Evolutionary conservation across 1,140 invertebrate species (phyloP).

Genomic region (Neodiprion virginianus): DNA sequence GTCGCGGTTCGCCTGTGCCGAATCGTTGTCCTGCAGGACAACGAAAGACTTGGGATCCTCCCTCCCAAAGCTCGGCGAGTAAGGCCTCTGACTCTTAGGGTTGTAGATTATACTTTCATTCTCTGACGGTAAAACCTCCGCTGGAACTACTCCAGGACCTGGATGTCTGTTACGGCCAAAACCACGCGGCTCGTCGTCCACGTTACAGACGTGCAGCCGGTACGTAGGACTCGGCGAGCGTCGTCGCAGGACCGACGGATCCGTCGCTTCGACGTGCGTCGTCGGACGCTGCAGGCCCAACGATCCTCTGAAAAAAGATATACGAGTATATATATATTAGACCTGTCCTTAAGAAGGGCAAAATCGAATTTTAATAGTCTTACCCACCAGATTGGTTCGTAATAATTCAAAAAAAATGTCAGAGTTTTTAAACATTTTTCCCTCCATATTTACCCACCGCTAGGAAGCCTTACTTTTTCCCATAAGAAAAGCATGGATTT

Average conservation of each 20-base stretch:
- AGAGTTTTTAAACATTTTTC: too few relatives aligned
- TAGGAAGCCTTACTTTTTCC: too few relatives aligned
- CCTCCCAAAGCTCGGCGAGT: conserved; percentile 54
- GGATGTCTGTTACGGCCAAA: conserved; percentile 44
- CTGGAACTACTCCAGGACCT: conserved; percentile 40
- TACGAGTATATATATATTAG: neutral
- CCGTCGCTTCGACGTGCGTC: neutral
- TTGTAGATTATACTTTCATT: too few relatives aligned
- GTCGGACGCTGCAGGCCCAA: conserved; percentile 26
- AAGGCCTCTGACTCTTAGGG: conserved; percentile 33
- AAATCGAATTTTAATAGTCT: too few relatives aligned
- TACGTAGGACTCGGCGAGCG: conserved; percentile 57
- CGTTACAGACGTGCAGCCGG: conserved; percentile 57
- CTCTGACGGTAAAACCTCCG: conserved; percentile 32
- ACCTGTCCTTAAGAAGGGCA: too few relatives aligned
- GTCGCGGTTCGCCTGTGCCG: neutral
- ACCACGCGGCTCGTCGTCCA: conserved; percentile 56
- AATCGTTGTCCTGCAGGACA: conserved; percentile 43
- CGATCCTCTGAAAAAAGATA: conserved; percentile 35
- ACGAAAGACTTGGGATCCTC: conserved; percentile 43
- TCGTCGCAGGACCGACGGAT: conserved; percentile 38
- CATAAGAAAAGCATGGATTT: too few relatives aligned
- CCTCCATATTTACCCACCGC: too few relatives aligned
- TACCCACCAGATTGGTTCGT: too few relatives aligned
- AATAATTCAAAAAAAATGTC: too few relatives aligned